phyloP scores from a whole-genome alignment of 1,140 invertebrate species.

The Drosophila suzukii region DNA sequence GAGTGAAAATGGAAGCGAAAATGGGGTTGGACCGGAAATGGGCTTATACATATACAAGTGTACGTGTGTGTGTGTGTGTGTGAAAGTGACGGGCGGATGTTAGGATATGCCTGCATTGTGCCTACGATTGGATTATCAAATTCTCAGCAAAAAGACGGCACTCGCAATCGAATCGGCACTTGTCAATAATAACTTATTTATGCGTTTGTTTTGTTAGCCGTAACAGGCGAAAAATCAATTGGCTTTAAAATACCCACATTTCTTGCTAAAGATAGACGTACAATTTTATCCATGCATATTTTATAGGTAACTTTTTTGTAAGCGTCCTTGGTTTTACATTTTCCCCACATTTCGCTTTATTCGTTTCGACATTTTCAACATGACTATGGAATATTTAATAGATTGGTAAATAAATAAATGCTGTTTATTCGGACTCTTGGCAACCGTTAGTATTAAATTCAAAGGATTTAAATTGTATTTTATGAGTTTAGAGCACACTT shows the following conservation, averaged over 20 bases:
- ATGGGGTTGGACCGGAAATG: slow-evolving; percentile 2
- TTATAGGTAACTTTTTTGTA: slow-evolving; percentile 8
- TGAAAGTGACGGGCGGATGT: slow-evolving; percentile 34
- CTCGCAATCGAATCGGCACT: slow-evolving; percentile 2
- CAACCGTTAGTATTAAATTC: not conserved
- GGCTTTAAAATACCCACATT: slow-evolving; percentile 21
- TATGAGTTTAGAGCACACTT: not conserved
- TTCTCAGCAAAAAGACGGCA: slow-evolving; percentile 9
- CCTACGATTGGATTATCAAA: slow-evolving; percentile 32
- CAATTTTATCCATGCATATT: slow-evolving; percentile 28
- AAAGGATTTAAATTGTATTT: slow-evolving; percentile 7
- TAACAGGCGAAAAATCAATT: slow-evolving; percentile 28
- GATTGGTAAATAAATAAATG: slow-evolving; percentile 1
- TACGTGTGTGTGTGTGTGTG: not conserved
- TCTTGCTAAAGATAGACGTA: slow-evolving; percentile 8
- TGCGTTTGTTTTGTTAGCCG: slow-evolving; percentile 14
- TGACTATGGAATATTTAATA: slow-evolving; percentile 6
- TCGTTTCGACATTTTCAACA: slow-evolving; percentile 3
- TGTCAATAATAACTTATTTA: slow-evolving; percentile 45
- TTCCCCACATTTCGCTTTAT: slow-evolving; percentile 3
- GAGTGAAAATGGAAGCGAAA: not conserved
- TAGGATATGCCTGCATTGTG: slow-evolving; percentile 27
- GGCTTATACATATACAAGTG: not conserved
- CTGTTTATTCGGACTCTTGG: not conserved
- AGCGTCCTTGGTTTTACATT: slow-evolving; percentile 15